Percentiles rank a stretch among this genome's conserved stretches.
These are phyloP conservation scores for Henricia sp. DNA, from an alignment of 53 echinoderm and acorn worm species.

Conservation along the genomic window DNA sequence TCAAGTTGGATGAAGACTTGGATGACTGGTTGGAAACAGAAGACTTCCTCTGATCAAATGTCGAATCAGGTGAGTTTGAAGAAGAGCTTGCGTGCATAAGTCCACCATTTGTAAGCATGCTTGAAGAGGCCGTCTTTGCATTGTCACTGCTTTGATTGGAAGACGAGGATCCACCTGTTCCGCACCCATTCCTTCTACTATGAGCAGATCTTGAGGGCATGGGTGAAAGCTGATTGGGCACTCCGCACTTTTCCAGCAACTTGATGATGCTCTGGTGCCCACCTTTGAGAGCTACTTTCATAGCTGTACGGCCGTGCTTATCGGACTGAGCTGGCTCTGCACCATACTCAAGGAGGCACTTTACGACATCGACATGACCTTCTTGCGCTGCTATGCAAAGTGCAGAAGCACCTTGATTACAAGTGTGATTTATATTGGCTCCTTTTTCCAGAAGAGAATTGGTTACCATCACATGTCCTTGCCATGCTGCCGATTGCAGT, in stretches of 20 bases:
- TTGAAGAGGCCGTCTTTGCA: constrained; percentile 59
- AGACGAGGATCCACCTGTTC: constrained; percentile 81
- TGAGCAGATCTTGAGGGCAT: constrained; percentile 44
- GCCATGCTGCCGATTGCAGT: constrained; percentile 99
- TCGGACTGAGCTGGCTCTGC: constrained; percentile 98
- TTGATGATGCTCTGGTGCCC: constrained; percentile 88
- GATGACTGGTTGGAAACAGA: constrained; percentile 83
- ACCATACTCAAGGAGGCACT: constrained; percentile 88
- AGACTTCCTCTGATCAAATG: constrained; percentile 91
- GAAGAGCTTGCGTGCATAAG: constrained; percentile 84
- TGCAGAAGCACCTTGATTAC: constrained; percentile 98
- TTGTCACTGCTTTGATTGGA: constrained; percentile 81
- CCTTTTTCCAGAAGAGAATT: constrained; percentile 78
- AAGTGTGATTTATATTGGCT: constrained; percentile 94
- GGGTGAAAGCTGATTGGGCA: constrained; percentile 80
- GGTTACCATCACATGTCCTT: constrained; percentile 91
- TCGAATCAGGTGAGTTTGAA: constrained; percentile 96
- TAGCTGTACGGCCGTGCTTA: constrained; percentile 95
- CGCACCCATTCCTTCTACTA: constrained; percentile 63
- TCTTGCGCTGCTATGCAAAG: constrained; percentile 98
- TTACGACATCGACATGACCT: constrained; percentile 92
- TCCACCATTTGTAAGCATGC: constrained; percentile 88
- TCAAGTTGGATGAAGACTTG: constrained; percentile 95
- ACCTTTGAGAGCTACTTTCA: constrained; percentile 97
- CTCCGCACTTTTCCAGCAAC: constrained; percentile 91